Base-by-base conservation (phyloP, 2,888 invertebrate genomes). In the Macroteleia sp. region DNA sequence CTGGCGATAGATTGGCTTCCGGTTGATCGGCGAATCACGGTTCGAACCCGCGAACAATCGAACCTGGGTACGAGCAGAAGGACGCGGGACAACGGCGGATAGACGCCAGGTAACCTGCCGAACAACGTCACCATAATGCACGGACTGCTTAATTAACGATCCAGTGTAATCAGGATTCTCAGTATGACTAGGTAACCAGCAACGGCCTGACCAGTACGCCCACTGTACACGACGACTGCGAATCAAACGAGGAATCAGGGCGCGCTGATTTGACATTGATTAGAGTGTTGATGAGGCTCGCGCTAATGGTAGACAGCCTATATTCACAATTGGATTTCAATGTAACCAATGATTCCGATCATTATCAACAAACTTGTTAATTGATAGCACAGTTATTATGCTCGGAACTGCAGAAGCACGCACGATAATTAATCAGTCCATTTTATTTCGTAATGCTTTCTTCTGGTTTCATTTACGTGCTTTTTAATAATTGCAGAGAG, bases 141-240 rank as follows among this genome's bases (percentile, higher is more conserved):
- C 56, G 20, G 64, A 34, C 61, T 77, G 70, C 78, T 84, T 87
- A 88, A 87, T 88, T 88, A 88, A 84, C 87, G 86, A 86, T 87
- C 86, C 80, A 80, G 84, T 83, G 82, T 85, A 85, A 86, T 83
- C 84, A 85, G 83, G 81, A 87, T 84, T 82, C 81, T 82, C 81
- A 79, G 73, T 81, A 77, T 30, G 57, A 79, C 76, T 44, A 64
- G 64, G 64, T 62, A 85, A 85, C 82, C 81, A 77, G 80, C 78
- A 75, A 80, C 59, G 70, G 74, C 61, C 70, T 76, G 78, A 74
- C 70, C 39, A 39, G 64, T 67, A 82, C n/a, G n/a, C n/a, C n/a
- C n/a, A n/a, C n/a, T n/a, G n/a, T n/a, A n/a, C n/a, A n/a, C n/a
- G n/a, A n/a, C n/a, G n/a, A n/a, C n/a, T n/a, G n/a, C n/a, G n/a